These are phyloP conservation scores for Crepidodera aurea DNA, from an alignment of 2,888 invertebrate genomes.

Conservation along the genomic window DNA sequence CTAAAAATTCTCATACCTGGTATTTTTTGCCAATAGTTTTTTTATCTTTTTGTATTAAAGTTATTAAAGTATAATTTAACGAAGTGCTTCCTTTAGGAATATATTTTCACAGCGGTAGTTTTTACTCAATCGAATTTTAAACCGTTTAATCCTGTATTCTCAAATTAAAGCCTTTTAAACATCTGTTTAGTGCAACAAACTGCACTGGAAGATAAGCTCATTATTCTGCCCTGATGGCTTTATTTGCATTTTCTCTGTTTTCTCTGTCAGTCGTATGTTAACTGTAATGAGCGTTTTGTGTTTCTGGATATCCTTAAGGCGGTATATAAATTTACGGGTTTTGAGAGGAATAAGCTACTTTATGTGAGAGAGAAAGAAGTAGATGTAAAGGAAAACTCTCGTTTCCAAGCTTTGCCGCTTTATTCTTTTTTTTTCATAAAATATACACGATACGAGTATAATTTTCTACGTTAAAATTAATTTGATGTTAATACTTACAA, in stretches of 20 bases:
- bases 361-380: background rate
- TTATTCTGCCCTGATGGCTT: conserved; percentile 31
- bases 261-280: conserved; percentile 25
- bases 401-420: background rate
- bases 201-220: conserved; percentile 19
- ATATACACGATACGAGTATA: too few species aligned
- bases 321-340: conserved; percentile 15
- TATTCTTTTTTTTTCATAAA: too few species aligned
- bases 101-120: too few species aligned
- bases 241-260: conserved; percentile 36
- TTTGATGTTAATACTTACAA: too few species aligned
- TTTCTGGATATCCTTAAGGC: conserved; percentile 18
- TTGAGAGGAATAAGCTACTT: conserved; percentile 15
- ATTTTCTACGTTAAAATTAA: too few species aligned
- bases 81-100: too few species aligned
- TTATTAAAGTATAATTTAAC: too few species aligned
- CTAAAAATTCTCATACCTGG: too few species aligned
- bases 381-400: background rate
- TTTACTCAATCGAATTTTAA: conserved; percentile 13
- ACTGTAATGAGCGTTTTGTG: conserved; percentile 30
- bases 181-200: conserved; percentile 26
- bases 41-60: too few species aligned
- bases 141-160: conserved; percentile 18
- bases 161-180: conserved; percentile 22
- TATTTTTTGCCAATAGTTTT: too few species aligned